Evolutionary conservation across 2,797 vertebrate genomes (phyloP).

Genomic region (Buphagus erythrorhynchus): DNA sequence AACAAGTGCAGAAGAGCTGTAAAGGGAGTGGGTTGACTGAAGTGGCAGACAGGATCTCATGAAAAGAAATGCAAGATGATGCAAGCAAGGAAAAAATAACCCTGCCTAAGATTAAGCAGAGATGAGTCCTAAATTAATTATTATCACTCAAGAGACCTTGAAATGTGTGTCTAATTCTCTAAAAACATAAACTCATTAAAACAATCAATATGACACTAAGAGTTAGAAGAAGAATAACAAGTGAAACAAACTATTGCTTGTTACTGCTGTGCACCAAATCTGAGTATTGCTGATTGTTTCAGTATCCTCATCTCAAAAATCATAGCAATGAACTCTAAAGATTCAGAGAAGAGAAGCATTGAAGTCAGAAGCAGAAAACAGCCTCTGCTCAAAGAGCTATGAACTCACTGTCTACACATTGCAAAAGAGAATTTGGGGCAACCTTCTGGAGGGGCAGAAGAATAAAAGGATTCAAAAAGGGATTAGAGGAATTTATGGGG

Average conservation of each 20-base stretch:
- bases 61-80: neutral
- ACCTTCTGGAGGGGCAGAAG: neutral
- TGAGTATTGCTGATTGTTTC: neutral
- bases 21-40: neutral
- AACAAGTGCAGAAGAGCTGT: neutral
- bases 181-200: neutral
- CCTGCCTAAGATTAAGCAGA: neutral
- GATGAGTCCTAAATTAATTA: neutral
- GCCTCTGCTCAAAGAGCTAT: neutral
- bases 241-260: neutral
- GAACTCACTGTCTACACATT: fast-evolving
- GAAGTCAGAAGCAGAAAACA: neutral
- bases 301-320: neutral
- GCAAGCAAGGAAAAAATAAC: neutral
- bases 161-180: neutral
- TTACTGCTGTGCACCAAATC: neutral
- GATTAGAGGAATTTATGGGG: neutral
- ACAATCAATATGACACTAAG: neutral
- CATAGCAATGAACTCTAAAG: neutral
- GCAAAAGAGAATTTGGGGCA: neutral
- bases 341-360: neutral
- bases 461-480: neutral
- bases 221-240: neutral
- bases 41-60: neutral
- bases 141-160: neutral